Percentiles rank a stretch among this genome's conserved stretches.
Evolutionary conservation across 2,113 vertebrate species (phyloP).

Genomic region (Ivindomyrus marchei): DNA sequence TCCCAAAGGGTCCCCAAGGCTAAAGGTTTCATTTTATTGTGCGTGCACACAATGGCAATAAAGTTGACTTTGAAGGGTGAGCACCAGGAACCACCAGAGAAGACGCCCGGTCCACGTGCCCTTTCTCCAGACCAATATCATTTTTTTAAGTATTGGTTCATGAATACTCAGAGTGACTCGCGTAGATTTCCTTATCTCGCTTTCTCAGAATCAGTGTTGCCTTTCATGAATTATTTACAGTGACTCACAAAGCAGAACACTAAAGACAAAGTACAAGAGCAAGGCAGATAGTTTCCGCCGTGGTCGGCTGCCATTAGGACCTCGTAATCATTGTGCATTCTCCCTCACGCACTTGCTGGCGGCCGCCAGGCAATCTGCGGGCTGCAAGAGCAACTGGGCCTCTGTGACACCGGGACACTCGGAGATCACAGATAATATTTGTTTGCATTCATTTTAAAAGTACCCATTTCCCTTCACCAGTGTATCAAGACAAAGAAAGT

Average conservation of each 20-base stretch:
- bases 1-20: neutral
- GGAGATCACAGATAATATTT: neutral
- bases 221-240: constrained; percentile 5
- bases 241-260: neutral
- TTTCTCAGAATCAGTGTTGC: neutral
- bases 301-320: neutral
- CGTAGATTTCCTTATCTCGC: neutral
- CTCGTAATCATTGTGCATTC: neutral
- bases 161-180: neutral
- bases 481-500: neutral
- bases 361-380: neutral
- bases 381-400: neutral
- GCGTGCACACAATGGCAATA: neutral
- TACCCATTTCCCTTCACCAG: neutral
- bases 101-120: neutral
- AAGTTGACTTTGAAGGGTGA: neutral
- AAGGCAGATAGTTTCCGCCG: neutral
- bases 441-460: neutral
- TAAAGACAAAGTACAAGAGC: neutral
- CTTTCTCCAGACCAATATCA: neutral
- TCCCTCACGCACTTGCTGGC: neutral
- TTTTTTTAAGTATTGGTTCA: neutral
- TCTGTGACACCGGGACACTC: neutral
- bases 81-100: neutral
- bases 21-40: neutral